A percentile compares a stretch with the other conserved stretches of the same genome.
These are phyloP conservation scores for Brotula barbata DNA, from an alignment of 2,797 vertebrate species.

Conservation along the genomic window DNA sequence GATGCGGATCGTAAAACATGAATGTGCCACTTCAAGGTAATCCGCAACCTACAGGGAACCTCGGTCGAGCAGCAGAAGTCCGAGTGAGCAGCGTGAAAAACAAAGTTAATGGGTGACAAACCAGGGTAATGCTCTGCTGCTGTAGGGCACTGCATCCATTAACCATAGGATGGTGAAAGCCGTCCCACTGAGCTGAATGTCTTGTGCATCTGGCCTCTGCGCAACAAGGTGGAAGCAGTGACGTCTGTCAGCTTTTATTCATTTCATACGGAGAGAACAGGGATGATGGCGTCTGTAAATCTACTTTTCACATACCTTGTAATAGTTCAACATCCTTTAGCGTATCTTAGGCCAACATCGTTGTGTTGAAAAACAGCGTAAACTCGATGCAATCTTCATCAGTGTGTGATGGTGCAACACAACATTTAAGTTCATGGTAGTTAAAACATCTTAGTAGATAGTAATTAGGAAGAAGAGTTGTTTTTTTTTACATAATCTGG, in stretches of 20 bases:
- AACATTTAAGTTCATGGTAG: too few species aligned
- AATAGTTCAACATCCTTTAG: too few species aligned
- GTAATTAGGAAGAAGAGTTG: too few species aligned
- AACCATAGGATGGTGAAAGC: conserved; percentile 27
- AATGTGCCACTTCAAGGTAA: conserved; percentile 44
- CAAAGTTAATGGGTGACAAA: conserved; percentile 58
- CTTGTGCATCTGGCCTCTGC: conserved; percentile 26
- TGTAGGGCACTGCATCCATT: conserved; percentile 50
- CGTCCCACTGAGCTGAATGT: conserved; percentile 19
- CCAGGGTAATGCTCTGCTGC: conserved; percentile 32
- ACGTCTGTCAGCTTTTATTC: neutral
- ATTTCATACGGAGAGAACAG: neutral
- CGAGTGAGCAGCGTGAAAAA: conserved; percentile 41
- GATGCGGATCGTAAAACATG: conserved; percentile 50
- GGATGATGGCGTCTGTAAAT: neutral
- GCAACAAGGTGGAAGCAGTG: conserved; percentile 30
- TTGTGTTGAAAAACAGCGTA: too few species aligned
- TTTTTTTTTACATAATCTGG: too few species aligned
- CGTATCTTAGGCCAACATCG: too few species aligned
- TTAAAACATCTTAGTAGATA: too few species aligned
- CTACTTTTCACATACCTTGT: too few species aligned
- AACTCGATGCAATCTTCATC: too few species aligned
- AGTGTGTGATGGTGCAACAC: too few species aligned
- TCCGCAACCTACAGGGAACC: conserved; percentile 29
- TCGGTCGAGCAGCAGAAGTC: conserved; percentile 17